phyloP scores from a whole-genome alignment of 1,140 invertebrate genomes.

The Helicorthomorpha holstii region DNA sequence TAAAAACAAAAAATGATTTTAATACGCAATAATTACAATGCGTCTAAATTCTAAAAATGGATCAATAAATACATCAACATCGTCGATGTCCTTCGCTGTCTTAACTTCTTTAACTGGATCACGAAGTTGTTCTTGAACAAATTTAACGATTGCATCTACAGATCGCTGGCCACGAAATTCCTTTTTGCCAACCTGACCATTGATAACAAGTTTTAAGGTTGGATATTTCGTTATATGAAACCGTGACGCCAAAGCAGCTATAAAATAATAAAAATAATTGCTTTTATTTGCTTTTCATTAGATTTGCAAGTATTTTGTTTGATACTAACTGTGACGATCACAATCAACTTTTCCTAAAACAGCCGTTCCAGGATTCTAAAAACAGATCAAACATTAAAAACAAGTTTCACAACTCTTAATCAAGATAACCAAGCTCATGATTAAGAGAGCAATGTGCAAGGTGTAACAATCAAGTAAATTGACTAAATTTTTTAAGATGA shows the following conservation, averaged over 20 bases:
- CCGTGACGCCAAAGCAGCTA: conserved; percentile 58
- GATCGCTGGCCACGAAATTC: conserved; percentile 81
- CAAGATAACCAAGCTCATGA: too few relatives aligned
- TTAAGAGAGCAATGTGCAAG: too few relatives aligned
- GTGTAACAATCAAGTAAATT: too few relatives aligned
- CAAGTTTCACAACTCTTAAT: too few relatives aligned
- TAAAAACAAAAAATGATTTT: conserved; percentile 13
- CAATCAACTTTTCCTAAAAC: conserved; percentile 95
- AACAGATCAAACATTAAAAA: too few relatives aligned
- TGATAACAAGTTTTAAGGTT: conserved; percentile 87
- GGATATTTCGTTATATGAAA: conserved; percentile 98
- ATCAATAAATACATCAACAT: conserved; percentile 44
- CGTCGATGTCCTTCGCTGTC: conserved; percentile 51
- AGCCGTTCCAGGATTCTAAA: conserved; percentile 50
- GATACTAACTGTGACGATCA: conserved; percentile 63
- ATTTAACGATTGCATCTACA: conserved; percentile 67
- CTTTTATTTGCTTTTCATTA: neutral
- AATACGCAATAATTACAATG: neutral
- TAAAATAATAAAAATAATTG: conserved; percentile 16
- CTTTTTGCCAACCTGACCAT: conserved; percentile 80
- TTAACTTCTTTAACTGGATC: conserved; percentile 71
- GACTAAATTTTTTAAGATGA: too few relatives aligned
- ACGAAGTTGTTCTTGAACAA: conserved; percentile 71
- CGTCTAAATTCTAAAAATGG: neutral
- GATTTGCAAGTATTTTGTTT: neutral